phyloP scores from a whole-genome alignment of 2,888 invertebrate species.

The Nephrotoma appendiculata region DNA sequence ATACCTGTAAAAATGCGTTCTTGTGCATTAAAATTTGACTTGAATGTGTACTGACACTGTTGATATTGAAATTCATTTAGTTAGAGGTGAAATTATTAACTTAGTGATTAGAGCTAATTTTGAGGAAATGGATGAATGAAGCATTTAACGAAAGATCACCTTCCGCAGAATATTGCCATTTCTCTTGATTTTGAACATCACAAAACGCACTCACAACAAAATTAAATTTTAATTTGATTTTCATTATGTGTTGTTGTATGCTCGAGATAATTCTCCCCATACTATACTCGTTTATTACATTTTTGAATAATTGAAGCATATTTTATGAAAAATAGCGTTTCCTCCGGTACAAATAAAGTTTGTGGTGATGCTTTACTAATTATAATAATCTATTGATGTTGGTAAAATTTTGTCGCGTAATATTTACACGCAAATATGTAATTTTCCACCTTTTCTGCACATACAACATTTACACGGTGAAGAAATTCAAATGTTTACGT shows the following conservation, averaged over 20 bases:
- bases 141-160: neutral
- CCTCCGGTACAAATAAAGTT: neutral
- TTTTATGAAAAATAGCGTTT: neutral
- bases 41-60: neutral
- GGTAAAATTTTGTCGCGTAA: neutral
- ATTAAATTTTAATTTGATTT: neutral
- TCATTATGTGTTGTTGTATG: too few species aligned
- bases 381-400: neutral
- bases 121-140: neutral
- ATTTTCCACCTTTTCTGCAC: neutral
- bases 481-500: neutral
- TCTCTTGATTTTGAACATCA: too few species aligned
- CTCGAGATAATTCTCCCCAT: neutral
- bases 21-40: neutral
- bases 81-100: neutral
- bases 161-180: too few species aligned
- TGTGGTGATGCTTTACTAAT: neutral
- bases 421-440: neutral
- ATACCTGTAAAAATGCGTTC: neutral
- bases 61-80: neutral
- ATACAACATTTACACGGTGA: neutral
- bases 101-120: neutral
- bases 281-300: neutral
- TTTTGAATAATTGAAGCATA: neutral
- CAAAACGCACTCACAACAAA: neutral